Percentiles rank a stretch among this genome's conserved stretches.
These are phyloP conservation scores for Amphibalanus amphitrite DNA, from an alignment of 1,140 invertebrate genomes.

Conservation along the genomic window DNA sequence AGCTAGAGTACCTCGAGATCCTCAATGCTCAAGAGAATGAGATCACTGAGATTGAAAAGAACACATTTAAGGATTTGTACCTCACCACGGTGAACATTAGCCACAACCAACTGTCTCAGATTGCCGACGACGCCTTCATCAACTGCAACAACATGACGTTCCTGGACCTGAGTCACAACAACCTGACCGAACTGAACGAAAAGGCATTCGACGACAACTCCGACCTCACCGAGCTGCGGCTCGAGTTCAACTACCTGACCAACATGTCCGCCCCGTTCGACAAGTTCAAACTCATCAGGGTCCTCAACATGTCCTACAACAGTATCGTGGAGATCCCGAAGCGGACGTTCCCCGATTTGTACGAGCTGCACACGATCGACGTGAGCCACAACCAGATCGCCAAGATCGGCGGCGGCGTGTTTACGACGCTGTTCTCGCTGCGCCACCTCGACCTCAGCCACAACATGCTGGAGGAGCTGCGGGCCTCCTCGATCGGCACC, in stretches of 20 bases:
- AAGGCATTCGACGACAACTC: slow-evolving; percentile 60
- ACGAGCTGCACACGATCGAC: slow-evolving; percentile 78
- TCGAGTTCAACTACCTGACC: slow-evolving; percentile 59
- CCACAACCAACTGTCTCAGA: slow-evolving; percentile 52
- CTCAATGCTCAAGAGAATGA: slow-evolving; percentile 65
- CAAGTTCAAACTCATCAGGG: slow-evolving; percentile 66
- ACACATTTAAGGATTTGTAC: slow-evolving; percentile 67
- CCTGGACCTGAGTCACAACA: slow-evolving; percentile 67
- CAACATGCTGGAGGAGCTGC: slow-evolving; percentile 55
- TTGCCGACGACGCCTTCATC: slow-evolving; percentile 59
- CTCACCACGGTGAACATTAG: slow-evolving; percentile 59
- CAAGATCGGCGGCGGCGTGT: slow-evolving; percentile 57
- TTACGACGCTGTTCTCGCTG: slow-evolving; percentile 66
- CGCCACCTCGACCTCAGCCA: slow-evolving; percentile 36
- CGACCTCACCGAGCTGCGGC: slow-evolving; percentile 53
- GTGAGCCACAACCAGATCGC: slow-evolving; percentile 63
- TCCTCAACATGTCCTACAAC: slow-evolving; percentile 68
- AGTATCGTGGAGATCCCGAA: slow-evolving; percentile 48
- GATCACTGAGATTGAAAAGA: slow-evolving; percentile 52
- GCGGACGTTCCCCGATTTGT: slow-evolving; percentile 71
- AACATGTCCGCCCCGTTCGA: slow-evolving; percentile 52
- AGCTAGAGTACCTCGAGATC: slow-evolving; percentile 51
- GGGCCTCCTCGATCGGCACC: slow-evolving; percentile 61
- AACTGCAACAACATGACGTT: slow-evolving; percentile 74
- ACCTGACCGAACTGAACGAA: slow-evolving; percentile 43